These are phyloP conservation scores for Nycticorax nycticorax DNA, from an alignment of 2,113 vertebrate genomes.

Conservation along the genomic window DNA sequence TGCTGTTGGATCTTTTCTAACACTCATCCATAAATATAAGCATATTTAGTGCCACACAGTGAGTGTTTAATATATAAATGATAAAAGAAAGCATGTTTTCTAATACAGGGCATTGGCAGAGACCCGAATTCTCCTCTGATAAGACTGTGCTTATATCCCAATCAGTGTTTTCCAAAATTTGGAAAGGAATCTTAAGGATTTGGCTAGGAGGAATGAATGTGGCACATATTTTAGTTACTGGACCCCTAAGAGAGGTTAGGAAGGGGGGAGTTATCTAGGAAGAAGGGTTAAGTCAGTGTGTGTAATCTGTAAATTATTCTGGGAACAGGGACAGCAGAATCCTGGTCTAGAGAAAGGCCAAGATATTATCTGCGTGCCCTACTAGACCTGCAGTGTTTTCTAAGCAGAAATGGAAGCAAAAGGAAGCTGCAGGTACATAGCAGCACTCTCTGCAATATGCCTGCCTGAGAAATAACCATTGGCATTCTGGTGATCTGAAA, in stretches of 20 bases:
- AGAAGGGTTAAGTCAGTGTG: background rate
- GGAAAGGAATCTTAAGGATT: background rate
- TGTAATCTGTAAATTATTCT: background rate
- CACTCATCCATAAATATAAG: background rate
- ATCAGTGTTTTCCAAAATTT: background rate
- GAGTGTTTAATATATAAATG: background rate
- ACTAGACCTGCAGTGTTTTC: background rate
- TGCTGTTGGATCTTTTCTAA: background rate
- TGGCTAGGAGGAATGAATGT: background rate
- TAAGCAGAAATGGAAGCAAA: background rate
- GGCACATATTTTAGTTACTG: background rate
- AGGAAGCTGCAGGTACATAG: background rate
- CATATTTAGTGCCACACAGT: background rate
- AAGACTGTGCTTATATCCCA: background rate
- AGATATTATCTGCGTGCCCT: background rate
- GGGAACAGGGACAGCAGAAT: background rate
- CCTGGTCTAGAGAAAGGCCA: background rate
- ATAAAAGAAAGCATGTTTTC: background rate
- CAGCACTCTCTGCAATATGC: background rate
- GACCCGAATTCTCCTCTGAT: background rate
- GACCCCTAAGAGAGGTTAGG: background rate
- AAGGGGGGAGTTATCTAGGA: background rate
- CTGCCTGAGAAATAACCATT: background rate
- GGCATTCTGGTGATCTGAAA: background rate
- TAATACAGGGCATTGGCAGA: background rate